Percentiles rank a stretch among this genome's conserved stretches.
These are phyloP conservation scores for Xanthia icteritia DNA, from an alignment of 2,888 invertebrate species.

Conservation along the genomic window DNA sequence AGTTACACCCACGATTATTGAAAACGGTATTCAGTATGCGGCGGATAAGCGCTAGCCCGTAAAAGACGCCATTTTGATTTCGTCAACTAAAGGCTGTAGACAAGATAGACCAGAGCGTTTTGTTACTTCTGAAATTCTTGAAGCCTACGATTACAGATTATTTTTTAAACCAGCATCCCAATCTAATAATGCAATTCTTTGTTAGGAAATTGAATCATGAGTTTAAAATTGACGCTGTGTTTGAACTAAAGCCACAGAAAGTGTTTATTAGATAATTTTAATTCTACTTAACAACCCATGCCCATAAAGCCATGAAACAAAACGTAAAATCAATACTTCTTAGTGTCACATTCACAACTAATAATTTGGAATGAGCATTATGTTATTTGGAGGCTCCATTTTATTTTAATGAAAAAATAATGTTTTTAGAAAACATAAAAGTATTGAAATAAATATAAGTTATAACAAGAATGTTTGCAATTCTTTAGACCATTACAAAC, in stretches of 20 bases:
- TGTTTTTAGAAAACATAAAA: background rate
- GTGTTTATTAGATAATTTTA: background rate
- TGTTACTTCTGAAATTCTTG: slow-evolving; percentile 21
- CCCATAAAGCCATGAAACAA: background rate
- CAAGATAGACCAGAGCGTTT: slow-evolving; percentile 75
- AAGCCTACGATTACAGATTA: rapidly evolving
- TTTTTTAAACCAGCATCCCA: background rate
- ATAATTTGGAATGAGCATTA: background rate
- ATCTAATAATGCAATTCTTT: rapidly evolving
- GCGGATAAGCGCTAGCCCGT: slow-evolving; percentile 87
- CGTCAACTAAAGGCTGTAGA: slow-evolving; percentile 88
- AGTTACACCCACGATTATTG: slow-evolving; percentile 77
- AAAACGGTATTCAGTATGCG: slow-evolving; percentile 81
- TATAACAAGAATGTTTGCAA: background rate
- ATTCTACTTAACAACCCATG: too few species aligned
- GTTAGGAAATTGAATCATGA: rapidly evolving
- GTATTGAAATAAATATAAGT: background rate
- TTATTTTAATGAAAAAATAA: background rate
- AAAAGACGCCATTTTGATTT: slow-evolving; percentile 90
- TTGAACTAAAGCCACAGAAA: rapidly evolving
- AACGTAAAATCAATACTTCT: slow-evolving; percentile 48
- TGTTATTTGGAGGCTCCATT: rapidly evolving
- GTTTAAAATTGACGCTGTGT: background rate
- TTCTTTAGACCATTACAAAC: slow-evolving; percentile 20
- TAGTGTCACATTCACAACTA: background rate